Base-by-base conservation (phyloP, 92 coral and sea anemone species). In the Palythoa grandis region DNA sequence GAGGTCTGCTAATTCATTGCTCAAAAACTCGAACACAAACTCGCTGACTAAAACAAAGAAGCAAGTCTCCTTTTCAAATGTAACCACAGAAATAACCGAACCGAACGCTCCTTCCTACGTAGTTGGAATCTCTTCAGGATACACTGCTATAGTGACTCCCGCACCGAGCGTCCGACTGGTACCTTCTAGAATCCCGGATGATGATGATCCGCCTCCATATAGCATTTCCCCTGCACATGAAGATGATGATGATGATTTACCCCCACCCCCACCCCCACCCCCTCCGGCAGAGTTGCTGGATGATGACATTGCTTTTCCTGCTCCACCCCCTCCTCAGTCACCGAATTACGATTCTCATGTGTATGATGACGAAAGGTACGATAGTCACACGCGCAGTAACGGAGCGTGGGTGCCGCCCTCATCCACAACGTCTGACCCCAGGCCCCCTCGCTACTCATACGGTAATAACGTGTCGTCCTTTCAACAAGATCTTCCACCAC, bases 231-330 rank as follows among this genome's bases (percentile, higher is more conserved):
- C 93, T 3, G 89, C 92, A 23, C 94, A 92, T 29, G 91, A 82
- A 10, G 92, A 85, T 25, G 94, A 92, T 7, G 91, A 88, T 14
- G 97, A 92, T 52, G 95, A 86, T 67, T 88, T 90, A 7, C 95
- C 95, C 12, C 94, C 92, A 5, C 98, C 98, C 19, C 98, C 96
- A 2, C 99, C 98, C 11, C 98, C 99, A 47, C 98, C 98, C 35
- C 95, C 95, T 35, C 92, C 90, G 37, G 90, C 88, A 40, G 94
- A 91, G 37, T 86, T 88, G 75, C 66, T 86, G 50, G 84, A 87
- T 75, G 92, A 93, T 23, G 92, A 88, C 79, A 94, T 90, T 35
- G 75, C 57, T 16, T 88, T 89, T 76, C 91, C 90, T 11, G 94
- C 93, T 15, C 97, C 97, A 29, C 98, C 98, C 38, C 90, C 89